These are phyloP conservation scores for Caenorhabditis remanei DNA, from an alignment of 1,140 invertebrate species.

Conservation along the genomic window DNA sequence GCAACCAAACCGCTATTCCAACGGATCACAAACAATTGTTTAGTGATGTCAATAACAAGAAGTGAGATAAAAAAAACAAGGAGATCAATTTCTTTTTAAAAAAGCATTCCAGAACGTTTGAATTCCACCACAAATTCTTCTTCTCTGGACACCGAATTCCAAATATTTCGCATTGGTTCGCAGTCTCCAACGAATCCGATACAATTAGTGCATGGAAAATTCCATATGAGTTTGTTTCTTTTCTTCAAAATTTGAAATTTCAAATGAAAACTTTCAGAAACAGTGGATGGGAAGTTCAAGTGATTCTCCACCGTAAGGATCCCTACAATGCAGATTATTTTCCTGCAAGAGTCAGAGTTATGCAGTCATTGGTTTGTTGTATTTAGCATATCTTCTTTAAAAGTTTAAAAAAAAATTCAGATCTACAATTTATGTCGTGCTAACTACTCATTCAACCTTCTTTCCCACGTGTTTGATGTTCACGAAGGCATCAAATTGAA, in stretches of 20 bases:
- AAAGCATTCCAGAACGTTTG: neutral
- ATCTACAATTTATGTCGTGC: neutral
- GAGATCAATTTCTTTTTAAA: no score
- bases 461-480: no score
- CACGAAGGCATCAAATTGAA: no score
- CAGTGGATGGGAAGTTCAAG: neutral
- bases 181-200: neutral
- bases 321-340: neutral
- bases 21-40: no score
- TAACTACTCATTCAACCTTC: no score
- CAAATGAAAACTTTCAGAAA: neutral
- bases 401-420: no score
- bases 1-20: no score
- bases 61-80: no score
- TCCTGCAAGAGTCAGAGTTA: neutral
- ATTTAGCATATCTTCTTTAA: no score
- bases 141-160: neutral
- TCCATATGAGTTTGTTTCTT: neutral
- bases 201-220: neutral
- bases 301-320: neutral
- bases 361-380: neutral
- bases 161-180: neutral
- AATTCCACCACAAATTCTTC: slow-evolving; percentile 11
- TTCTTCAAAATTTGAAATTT: neutral
- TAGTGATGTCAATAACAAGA: no score